Evolutionary conservation across 2,113 vertebrate genomes (phyloP).

Genomic region (Ariopsis seemanni): DNA sequence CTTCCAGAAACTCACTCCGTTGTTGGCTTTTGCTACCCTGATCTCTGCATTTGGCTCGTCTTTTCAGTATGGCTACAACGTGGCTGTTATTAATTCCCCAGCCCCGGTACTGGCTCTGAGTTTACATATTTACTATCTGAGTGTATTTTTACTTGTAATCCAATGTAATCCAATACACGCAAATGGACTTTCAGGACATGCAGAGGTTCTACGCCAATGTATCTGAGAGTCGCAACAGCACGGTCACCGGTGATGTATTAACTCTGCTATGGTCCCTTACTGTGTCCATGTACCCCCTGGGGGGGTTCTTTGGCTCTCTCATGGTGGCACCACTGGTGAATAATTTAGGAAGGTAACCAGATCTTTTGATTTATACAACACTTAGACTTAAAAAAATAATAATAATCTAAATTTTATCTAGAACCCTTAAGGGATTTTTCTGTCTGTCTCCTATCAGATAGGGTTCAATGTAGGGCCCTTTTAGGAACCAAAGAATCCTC

Average conservation of each 20-base stretch:
- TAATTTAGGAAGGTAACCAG: constrained; percentile 80
- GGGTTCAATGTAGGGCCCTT: not conserved
- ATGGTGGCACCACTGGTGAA: constrained; percentile 87
- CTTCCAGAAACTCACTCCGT: constrained; percentile 76
- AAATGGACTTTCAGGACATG: constrained; percentile 77
- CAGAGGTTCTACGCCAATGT: constrained; percentile 82
- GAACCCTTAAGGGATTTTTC: not conserved
- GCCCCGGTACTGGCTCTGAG: constrained; percentile 65
- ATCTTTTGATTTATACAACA: not conserved
- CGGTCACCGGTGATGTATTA: constrained; percentile 57
- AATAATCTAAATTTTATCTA: not conserved
- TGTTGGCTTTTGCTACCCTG: constrained; percentile 75
- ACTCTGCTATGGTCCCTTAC: constrained; percentile 88
- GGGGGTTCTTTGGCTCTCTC: constrained; percentile 88
- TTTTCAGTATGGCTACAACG: constrained; percentile 96
- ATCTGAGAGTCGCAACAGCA: constrained; percentile 62
- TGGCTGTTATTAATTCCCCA: constrained; percentile 88
- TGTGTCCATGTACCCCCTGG: constrained; percentile 91
- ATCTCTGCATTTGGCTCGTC: constrained; percentile 89
- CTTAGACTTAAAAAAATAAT: not conserved
- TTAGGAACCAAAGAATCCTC: not conserved
- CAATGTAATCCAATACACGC: not conserved
- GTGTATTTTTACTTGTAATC: constrained; percentile 10
- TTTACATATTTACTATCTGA: constrained; percentile 4
- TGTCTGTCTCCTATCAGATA: not conserved